Evolutionary conservation across 2,888 invertebrate genomes (phyloP).

Genomic region (Phyllotreta striolata): DNA sequence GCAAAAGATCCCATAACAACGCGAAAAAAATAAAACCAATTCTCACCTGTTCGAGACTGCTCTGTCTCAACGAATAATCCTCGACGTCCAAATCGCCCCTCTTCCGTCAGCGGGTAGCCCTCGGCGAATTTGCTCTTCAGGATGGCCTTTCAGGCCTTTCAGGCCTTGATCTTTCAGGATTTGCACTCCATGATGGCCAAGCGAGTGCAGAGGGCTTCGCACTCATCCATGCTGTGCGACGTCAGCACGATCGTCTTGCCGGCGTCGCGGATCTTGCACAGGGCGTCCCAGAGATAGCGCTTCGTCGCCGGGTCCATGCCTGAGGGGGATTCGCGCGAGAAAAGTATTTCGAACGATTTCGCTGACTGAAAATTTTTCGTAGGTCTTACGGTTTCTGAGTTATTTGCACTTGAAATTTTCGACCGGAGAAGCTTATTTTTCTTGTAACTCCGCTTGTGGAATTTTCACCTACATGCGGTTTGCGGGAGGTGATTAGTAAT

Average conservation of each 20-base stretch:
- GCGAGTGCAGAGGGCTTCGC: constrained; percentile 82
- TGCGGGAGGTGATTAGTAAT: no score
- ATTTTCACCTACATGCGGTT: no score
- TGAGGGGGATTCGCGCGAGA: no score
- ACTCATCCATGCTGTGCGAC: no score
- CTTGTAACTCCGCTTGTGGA: no score
- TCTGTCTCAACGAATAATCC: constrained; percentile 85
- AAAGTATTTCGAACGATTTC: no score
- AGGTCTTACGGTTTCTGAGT: no score
- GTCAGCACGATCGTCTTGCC: constrained; percentile 83
- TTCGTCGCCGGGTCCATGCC: constrained; percentile 85
- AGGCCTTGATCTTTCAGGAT: constrained; percentile 79
- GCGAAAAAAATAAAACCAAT: background rate
- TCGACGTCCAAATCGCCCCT: constrained; percentile 65
- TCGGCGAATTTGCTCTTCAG: constrained; percentile 81
- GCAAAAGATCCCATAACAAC: no score
- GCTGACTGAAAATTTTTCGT: no score
- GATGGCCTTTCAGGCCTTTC: constrained; percentile 82
- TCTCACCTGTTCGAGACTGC: constrained; percentile 57
- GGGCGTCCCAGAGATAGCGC: constrained; percentile 80
- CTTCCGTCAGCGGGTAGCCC: constrained; percentile 61
- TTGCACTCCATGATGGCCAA: constrained; percentile 89
- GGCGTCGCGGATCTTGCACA: constrained; percentile 71
- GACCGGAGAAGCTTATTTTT: no score
- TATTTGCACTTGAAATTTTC: no score